phyloP scores from a whole-genome alignment of 2,888 invertebrate species.

The Megastigmus dorsalis region DNA sequence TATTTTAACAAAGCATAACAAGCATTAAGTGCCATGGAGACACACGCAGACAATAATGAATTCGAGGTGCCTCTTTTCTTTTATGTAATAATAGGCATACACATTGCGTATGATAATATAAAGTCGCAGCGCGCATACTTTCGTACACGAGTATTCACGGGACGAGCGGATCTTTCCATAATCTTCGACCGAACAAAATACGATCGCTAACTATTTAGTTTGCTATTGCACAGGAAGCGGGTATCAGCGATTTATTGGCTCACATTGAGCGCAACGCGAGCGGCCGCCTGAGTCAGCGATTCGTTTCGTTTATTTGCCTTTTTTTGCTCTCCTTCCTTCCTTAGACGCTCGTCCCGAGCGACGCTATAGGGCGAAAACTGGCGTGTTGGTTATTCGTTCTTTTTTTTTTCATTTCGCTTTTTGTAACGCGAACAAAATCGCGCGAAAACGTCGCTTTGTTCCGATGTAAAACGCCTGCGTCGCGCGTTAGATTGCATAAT shows the following conservation, averaged over 20 bases:
- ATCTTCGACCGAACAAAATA: too few relatives aligned
- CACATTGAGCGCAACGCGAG: conserved; percentile 70
- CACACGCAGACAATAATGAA: conserved; percentile 26
- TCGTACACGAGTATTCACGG: neutral
- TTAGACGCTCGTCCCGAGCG: neutral
- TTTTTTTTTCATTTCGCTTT: neutral
- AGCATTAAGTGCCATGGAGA: conserved; percentile 48
- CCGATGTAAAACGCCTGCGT: neutral
- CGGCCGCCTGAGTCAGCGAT: conserved; percentile 28
- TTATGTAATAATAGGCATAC: too few relatives aligned
- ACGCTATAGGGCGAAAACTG: neutral
- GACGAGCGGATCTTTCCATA: neutral
- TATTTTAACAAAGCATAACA: conserved; percentile 21
- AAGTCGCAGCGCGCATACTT: conserved; percentile 14
- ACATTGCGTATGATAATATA: too few relatives aligned
- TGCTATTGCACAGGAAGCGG: conserved; percentile 30
- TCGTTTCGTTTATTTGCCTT: neutral
- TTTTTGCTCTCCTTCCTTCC: neutral
- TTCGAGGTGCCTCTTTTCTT: conserved; percentile 3
- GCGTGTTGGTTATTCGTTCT: too few relatives aligned
- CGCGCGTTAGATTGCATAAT: conserved; percentile 24
- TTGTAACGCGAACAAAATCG: neutral
- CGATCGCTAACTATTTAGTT: too few relatives aligned
- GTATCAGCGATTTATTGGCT: conserved; percentile 59
- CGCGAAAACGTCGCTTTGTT: neutral